Conservation (phyloP, 92 coral and sea anemone genomes). For the Chrysogorgia sp. region DNA sequence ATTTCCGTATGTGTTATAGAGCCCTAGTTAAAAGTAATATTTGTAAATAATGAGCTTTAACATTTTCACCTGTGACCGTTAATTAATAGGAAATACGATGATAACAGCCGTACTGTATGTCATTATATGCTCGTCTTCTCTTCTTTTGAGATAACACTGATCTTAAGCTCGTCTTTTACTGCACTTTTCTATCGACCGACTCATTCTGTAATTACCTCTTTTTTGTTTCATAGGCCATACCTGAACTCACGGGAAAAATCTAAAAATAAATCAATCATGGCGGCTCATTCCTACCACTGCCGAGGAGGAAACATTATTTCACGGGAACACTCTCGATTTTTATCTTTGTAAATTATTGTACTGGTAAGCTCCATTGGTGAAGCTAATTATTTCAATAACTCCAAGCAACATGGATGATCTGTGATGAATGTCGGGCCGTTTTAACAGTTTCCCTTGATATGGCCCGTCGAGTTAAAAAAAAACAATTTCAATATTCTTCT, state of each 20-base stretch:
- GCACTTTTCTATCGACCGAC: too few species aligned
- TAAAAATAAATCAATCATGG: slow-evolving; percentile 27
- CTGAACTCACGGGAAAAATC: slow-evolving; percentile 90
- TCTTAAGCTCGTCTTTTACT: too few species aligned
- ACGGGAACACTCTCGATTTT: background rate
- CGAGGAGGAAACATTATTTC: background rate
- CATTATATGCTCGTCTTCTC: background rate
- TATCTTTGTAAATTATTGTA: background rate
- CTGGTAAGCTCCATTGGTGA: background rate
- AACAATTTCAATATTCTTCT: background rate
- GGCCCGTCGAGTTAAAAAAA: background rate
- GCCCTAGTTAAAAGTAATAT: too few species aligned
- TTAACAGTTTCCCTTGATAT: background rate
- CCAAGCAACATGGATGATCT: too few species aligned
- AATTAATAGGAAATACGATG: too few species aligned
- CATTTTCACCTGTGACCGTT: background rate
- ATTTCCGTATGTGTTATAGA: too few species aligned
- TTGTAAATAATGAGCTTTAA: too few species aligned
- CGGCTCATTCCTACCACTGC: background rate
- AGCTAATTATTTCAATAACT: too few species aligned
- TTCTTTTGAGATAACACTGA: too few species aligned
- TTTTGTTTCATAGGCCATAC: slow-evolving; percentile 74
- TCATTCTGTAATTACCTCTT: background rate
- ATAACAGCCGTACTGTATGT: background rate
- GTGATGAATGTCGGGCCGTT: background rate